Evolutionary conservation across 1,140 invertebrate genomes (phyloP).

Genomic region (Meloidogyne floridensis): DNA sequence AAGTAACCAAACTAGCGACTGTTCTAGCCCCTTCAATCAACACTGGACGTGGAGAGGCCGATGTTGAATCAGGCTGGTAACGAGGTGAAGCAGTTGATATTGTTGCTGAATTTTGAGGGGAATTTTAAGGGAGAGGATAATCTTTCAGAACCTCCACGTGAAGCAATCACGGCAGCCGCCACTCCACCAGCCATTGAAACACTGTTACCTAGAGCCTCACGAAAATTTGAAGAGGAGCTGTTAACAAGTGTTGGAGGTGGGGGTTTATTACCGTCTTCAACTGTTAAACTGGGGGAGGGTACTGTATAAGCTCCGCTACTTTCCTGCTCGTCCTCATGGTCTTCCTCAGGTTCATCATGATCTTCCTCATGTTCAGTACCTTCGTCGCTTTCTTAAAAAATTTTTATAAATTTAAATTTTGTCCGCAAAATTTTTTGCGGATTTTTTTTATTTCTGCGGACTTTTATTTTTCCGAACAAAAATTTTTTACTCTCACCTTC

Average conservation of each 20-base stretch:
- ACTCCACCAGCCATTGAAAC: constrained; percentile 44
- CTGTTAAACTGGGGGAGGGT: not conserved
- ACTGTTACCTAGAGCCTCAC: constrained; percentile 35
- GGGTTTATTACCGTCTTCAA: not conserved
- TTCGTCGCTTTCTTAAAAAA: not conserved
- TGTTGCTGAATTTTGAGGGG: not conserved
- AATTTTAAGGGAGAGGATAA: not conserved
- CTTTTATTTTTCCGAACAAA: not conserved
- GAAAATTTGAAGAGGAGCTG: constrained; percentile 8
- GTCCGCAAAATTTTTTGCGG: not conserved
- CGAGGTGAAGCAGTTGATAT: not conserved
- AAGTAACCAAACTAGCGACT: constrained; percentile 4
- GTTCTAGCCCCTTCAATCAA: constrained; percentile 23
- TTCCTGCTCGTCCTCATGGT: not conserved
- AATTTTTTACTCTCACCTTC: not conserved
- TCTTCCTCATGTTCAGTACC: not conserved
- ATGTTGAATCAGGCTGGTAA: not conserved
- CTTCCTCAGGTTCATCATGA: not conserved
- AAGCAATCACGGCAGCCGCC: constrained; percentile 35
- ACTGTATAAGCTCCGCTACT: not conserved
- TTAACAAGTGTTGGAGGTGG: not conserved
- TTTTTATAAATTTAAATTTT: not conserved
- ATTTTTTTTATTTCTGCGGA: not conserved
- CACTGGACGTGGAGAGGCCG: not conserved
- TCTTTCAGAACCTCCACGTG: too few species aligned